These are phyloP conservation scores for Pristis pectinata DNA, from an alignment of 2,797 vertebrate species.

Conservation along the genomic window DNA sequence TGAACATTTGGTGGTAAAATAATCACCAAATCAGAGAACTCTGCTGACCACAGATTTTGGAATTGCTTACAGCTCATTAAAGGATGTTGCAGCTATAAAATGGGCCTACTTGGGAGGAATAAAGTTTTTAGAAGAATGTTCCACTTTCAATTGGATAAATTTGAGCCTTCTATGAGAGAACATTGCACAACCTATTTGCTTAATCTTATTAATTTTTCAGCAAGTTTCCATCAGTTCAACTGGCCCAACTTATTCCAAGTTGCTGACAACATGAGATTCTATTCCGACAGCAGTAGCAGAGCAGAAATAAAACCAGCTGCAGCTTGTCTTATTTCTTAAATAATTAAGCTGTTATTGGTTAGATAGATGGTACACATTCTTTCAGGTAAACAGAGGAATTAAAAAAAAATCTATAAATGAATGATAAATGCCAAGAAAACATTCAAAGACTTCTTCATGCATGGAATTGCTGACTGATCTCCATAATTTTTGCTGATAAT, in stretches of 20 bases:
- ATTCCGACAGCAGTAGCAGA: background rate
- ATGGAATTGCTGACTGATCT: background rate
- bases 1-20: background rate
- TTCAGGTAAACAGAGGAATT: background rate
- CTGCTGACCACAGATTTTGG: background rate
- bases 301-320: background rate
- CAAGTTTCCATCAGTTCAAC: background rate
- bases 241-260: background rate
- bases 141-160: background rate
- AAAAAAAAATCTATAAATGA: background rate
- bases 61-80: background rate
- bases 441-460: background rate
- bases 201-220: background rate
- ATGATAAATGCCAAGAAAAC: background rate
- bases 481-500: background rate
- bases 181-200: background rate
- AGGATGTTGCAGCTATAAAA: background rate
- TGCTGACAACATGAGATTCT: background rate
- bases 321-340: background rate
- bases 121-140: background rate
- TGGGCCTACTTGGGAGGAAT: background rate
- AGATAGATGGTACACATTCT: background rate
- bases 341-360: background rate
- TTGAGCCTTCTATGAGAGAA: background rate
- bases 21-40: background rate